These are phyloP conservation scores for Onychomys leucogaster DNA, from an alignment of 2,797 vertebrate genomes.

Conservation along the genomic window DNA sequence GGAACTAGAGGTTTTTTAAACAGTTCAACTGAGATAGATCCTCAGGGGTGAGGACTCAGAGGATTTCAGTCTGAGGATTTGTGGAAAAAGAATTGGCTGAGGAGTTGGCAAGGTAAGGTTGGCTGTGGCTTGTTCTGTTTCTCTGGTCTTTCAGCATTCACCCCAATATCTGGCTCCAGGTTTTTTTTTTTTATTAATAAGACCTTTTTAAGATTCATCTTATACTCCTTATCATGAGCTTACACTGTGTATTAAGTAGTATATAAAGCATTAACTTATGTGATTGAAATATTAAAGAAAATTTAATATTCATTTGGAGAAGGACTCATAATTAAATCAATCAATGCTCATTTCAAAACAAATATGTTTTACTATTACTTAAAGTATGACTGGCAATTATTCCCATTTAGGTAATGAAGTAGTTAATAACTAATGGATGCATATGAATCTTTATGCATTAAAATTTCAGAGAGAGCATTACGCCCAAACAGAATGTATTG, in stretches of 20 bases:
- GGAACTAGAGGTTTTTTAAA: too few relatives aligned
- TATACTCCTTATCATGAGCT: neutral
- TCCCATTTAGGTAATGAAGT: neutral
- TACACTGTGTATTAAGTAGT: neutral
- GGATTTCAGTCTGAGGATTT: too few relatives aligned
- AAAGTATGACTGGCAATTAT: neutral
- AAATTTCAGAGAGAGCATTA: conserved; percentile 88
- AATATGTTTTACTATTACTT: neutral
- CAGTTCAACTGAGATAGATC: too few relatives aligned
- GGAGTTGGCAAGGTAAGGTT: too few relatives aligned
- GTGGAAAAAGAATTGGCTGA: too few relatives aligned
- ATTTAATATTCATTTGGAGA: neutral
- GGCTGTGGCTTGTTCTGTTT: too few relatives aligned
- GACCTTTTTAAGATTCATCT: too few relatives aligned
- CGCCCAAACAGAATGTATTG: conserved; percentile 96
- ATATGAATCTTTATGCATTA: conserved; percentile 17
- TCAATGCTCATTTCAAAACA: neutral
- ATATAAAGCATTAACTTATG: neutral
- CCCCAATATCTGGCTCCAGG: too few relatives aligned
- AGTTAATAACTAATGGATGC: neutral
- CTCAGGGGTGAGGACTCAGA: too few relatives aligned
- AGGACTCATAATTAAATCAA: neutral
- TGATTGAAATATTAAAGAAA: conserved; percentile 50
- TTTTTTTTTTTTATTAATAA: too few relatives aligned
- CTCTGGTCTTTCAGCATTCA: too few relatives aligned